Evolutionary conservation across 2,797 vertebrate species (phyloP).

Genomic region (Helicolenus hilgendorfi): DNA sequence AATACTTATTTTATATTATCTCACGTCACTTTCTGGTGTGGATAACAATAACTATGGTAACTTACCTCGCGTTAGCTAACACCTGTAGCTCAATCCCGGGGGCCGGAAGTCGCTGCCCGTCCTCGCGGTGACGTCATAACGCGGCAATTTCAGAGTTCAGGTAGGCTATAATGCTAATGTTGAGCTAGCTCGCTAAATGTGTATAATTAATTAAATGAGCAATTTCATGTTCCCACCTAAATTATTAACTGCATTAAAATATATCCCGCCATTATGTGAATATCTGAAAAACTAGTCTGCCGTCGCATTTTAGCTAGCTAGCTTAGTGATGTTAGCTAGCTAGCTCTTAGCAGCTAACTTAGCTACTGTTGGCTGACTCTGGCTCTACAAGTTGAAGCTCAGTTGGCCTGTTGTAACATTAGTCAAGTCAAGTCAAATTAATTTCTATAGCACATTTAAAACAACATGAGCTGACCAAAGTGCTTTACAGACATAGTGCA

Average conservation of each 20-base stretch:
- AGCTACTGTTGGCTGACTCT: neutral
- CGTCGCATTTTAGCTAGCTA: neutral
- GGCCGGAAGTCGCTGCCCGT: neutral
- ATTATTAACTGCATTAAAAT: neutral
- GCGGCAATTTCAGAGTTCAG: conserved; percentile 28
- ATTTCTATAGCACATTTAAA: no score
- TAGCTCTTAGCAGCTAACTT: neutral
- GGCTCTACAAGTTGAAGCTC: neutral
- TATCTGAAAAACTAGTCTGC: neutral
- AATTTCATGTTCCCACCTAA: neutral
- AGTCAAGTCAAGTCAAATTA: no score
- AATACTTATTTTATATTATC: no score
- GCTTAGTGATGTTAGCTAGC: neutral
- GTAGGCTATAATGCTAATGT: neutral
- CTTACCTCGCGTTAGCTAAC: no score
- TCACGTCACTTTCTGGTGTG: fast-evolving
- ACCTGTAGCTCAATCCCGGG: no score
- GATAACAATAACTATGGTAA: no score
- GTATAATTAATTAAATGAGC: neutral
- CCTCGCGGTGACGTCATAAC: conserved; percentile 17
- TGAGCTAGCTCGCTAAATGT: no score
- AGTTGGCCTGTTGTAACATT: fast-evolving
- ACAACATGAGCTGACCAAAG: no score
- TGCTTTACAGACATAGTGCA: no score
- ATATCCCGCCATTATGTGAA: fast-evolving